Percentiles rank a stretch among this genome's conserved stretches.
Conservation (phyloP, 2,113 vertebrate genomes). For the Laticauda colubrina region DNA sequence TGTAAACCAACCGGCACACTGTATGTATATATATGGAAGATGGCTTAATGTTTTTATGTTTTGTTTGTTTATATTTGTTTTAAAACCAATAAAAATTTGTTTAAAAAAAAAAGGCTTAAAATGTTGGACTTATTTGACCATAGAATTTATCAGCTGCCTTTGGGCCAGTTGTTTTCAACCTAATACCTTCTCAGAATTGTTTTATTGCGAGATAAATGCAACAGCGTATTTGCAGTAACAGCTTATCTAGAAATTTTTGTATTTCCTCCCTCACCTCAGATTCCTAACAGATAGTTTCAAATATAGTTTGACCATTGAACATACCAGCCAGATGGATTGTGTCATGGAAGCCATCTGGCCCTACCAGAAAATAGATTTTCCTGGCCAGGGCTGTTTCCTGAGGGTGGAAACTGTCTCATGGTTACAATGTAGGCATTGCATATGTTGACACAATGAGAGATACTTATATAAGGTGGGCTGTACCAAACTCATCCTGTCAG, state of each 20-base stretch:
- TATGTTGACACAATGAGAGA: neutral
- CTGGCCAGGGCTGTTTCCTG: neutral
- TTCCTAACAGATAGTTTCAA: neutral
- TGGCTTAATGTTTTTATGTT: no score
- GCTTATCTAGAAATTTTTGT: neutral
- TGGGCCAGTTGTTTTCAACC: neutral
- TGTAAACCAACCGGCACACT: no score
- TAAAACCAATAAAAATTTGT: no score
- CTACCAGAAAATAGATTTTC: neutral
- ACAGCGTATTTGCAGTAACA: neutral
- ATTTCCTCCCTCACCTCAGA: neutral
- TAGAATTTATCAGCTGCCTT: neutral
- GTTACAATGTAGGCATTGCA: neutral
- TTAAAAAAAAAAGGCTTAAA: neutral
- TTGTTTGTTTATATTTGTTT: no score
- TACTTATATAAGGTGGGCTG: neutral
- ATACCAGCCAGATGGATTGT: neutral
- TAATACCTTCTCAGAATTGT: neutral
- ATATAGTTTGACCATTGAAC: neutral
- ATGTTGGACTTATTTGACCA: neutral
- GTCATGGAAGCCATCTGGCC: neutral
- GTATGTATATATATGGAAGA: no score
- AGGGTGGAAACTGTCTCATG: neutral
- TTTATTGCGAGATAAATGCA: neutral
- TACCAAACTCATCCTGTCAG: neutral